Percentiles rank a stretch among this genome's conserved stretches.
Evolutionary conservation across 2,797 vertebrate genomes (phyloP).

Genomic region (Poecilia picta): DNA sequence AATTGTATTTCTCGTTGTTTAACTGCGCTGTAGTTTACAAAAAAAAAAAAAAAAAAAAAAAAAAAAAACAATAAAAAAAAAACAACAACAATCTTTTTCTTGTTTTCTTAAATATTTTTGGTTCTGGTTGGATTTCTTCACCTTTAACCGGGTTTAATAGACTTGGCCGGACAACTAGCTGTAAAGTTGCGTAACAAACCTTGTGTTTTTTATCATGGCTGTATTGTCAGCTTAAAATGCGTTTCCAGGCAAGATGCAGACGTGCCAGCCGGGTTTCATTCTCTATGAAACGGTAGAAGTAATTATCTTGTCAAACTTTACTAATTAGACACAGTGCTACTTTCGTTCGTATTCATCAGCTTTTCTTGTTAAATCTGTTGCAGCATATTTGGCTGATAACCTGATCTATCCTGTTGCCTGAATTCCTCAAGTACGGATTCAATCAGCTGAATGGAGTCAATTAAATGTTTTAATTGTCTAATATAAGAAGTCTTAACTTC

Average conservation of each 20-base stretch:
- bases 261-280: not conserved
- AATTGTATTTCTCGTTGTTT: not conserved
- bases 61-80: no score
- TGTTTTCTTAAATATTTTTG: not conserved
- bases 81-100: not conserved
- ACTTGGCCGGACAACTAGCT: not conserved
- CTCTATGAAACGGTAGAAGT: not conserved
- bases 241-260: not conserved
- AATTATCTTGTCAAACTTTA: constrained; percentile 8
- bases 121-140: not conserved
- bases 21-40: not conserved
- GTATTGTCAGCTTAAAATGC: not conserved
- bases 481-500: not conserved
- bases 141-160: not conserved
- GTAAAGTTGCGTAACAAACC: constrained; percentile 8
- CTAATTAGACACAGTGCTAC: not conserved
- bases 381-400: not conserved
- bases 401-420: not conserved
- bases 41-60: not conserved
- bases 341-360: not conserved
- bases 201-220: constrained; percentile 6
- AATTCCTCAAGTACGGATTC: not conserved
- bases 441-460: not conserved
- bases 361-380: constrained; percentile 8
- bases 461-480: not conserved